phyloP scores from a whole-genome alignment of 2,888 invertebrate species.

The Sphinx pinastri region DNA sequence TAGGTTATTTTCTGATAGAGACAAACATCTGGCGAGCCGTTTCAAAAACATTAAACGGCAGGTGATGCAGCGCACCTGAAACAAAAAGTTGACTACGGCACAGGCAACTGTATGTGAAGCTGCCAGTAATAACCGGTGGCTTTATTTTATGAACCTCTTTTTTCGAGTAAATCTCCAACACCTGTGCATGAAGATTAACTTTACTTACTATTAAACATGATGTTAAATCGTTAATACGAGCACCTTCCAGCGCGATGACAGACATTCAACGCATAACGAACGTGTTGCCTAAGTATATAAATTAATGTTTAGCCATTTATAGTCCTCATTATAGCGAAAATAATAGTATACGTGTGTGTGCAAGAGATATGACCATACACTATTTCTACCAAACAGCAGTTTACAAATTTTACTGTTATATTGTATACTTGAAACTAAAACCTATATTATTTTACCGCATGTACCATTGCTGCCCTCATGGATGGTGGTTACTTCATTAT shows the following conservation, averaged over 20 bases:
- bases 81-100: conserved; percentile 4
- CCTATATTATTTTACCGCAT: neutral
- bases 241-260: too few species aligned
- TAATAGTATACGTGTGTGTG: too few species aligned
- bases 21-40: conserved; percentile 21
- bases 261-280: too few species aligned
- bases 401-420: too few species aligned
- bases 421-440: neutral
- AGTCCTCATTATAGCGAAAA: too few species aligned
- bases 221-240: too few species aligned
- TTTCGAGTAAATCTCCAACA: neutral
- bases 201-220: neutral
- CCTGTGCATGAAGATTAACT: neutral
- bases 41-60: conserved; percentile 23
- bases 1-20: neutral
- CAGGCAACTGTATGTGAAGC: conserved; percentile 1
- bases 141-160: neutral
- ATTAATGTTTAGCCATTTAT: too few species aligned
- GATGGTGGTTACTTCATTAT: neutral
- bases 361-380: too few species aligned
- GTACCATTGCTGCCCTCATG: neutral
- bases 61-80: conserved; percentile 20
- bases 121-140: neutral
- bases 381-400: too few species aligned
- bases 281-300: too few species aligned